Evolutionary conservation across 2,113 vertebrate genomes (phyloP), one percentile per base, ranked within the genome.

Genomic region (Sylvietta virens): DNA sequence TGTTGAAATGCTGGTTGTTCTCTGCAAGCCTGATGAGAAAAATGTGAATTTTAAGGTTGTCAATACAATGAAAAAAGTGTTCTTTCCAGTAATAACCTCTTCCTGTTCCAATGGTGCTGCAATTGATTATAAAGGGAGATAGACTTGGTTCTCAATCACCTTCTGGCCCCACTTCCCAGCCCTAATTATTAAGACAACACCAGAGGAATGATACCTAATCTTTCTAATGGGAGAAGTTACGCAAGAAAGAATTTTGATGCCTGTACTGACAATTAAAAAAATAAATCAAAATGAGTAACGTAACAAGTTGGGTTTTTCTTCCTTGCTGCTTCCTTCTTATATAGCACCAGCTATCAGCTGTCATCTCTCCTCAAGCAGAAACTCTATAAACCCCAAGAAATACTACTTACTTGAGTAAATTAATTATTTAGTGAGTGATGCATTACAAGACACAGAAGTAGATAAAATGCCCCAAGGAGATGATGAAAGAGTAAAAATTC

Each of bases 391-490:
- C 28, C 85, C 39, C 77, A 62, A 23, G 58, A 90, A 94, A 58
- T 39, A 13, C 45, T 87, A 8, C 74, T 91, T 95, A 88, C 80
- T 95, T 77, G 80, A 77, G 51, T 92, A 96, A 94, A 97, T 97
- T 92, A 97, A 94, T 96, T 96, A 97, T 96, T 97, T 96, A 96
- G 47, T 77, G 66, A 94, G 31, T 92, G 80, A 91, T 81, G 85
- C 87, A 94, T 96, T 95, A 66, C 70, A 78, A 87, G 94, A 87
- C 78, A 93, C 24, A 85, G 37, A 92, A 95, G 64, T 58, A 91
- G 85, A 73, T 82, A 90, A 95, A 95, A 91, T 93, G 77, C 91
- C 80, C 94, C 35, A 85, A 85, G 92, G 95, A 97, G 12, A 40
- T 65, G 66, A 96, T 79, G 45, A 91, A 96, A 91, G 69, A 72